A percentile compares a stretch with the other conserved stretches of the same genome.
Conservation (phyloP, 2,888 invertebrate species). For the Euplexia lucipara region DNA sequence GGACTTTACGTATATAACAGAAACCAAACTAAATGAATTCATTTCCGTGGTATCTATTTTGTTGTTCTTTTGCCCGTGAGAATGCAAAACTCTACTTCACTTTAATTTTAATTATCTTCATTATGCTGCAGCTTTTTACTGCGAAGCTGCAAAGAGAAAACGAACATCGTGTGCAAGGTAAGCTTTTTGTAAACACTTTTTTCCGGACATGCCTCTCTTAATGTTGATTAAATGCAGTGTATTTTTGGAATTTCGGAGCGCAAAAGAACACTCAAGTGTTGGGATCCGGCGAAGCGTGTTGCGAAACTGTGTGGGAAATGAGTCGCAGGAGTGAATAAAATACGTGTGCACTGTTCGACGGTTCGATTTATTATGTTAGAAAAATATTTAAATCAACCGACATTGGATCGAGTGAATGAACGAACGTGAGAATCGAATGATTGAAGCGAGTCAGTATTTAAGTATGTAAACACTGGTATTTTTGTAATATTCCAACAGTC, state of each 20-base stretch:
- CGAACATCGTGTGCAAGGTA: slow-evolving; percentile 38
- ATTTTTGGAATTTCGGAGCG: slow-evolving; percentile 61
- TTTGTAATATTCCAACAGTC: too few species aligned
- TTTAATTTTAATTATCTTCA: slow-evolving; percentile 56
- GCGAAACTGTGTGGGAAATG: too few species aligned
- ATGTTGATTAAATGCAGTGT: slow-evolving; percentile 67
- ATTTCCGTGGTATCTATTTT: slow-evolving; percentile 22
- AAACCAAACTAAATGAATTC: slow-evolving; percentile 32
- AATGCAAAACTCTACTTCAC: slow-evolving; percentile 29
- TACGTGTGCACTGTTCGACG: too few species aligned
- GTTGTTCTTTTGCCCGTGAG: slow-evolving; percentile 10
- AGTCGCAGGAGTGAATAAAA: too few species aligned
- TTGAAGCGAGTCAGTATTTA: too few species aligned
- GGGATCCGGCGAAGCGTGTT: slow-evolving; percentile 65
- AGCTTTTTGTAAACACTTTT: slow-evolving; percentile 50
- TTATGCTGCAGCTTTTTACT: slow-evolving; percentile 50
- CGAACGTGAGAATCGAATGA: too few species aligned
- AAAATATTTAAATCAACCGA: too few species aligned
- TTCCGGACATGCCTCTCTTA: slow-evolving; percentile 51
- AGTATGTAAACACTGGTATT: too few species aligned
- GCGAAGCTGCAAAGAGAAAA: slow-evolving; percentile 45
- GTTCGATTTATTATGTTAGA: too few species aligned
- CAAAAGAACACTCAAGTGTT: slow-evolving; percentile 51
- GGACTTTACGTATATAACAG: slow-evolving; percentile 9
- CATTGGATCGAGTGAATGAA: too few species aligned